A percentile compares a stretch with the other conserved stretches of the same genome.
These are phyloP conservation scores for Parnassius glacialis DNA, from an alignment of 2,888 invertebrate species.

Conservation along the genomic window DNA sequence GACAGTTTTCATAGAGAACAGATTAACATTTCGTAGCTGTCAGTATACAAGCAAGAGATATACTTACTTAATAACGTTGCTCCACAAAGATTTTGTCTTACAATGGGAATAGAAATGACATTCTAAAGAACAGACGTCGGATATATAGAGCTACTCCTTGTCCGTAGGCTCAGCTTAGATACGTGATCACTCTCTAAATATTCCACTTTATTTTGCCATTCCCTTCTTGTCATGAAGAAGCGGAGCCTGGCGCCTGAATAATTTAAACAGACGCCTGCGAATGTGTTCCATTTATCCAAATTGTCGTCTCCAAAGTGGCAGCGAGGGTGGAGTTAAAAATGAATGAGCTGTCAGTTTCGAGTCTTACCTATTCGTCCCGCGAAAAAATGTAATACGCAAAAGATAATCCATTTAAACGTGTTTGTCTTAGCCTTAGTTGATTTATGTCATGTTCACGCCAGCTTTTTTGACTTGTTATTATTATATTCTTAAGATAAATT, in stretches of 20 bases:
- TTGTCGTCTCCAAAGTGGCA: constrained; percentile 61
- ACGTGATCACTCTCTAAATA: constrained; percentile 76
- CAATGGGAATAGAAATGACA: constrained; percentile 52
- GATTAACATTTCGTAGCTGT: constrained; percentile 24
- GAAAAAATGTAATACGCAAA: constrained; percentile 41
- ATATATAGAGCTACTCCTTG: constrained; percentile 47
- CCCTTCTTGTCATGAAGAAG: constrained; percentile 68
- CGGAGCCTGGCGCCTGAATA: constrained; percentile 66
- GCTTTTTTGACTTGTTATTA: constrained; percentile 8
- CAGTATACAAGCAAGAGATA: constrained; percentile 7
- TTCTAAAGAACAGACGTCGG: constrained; percentile 40
- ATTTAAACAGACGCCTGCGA: constrained; percentile 65
- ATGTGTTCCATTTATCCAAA: constrained; percentile 74
- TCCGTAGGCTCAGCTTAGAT: constrained; percentile 47
- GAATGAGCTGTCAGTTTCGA: constrained; percentile 60
- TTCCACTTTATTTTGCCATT: constrained; percentile 73
- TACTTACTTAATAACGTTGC: constrained; percentile 32
- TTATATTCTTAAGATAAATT: background rate
- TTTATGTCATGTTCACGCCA: constrained; percentile 33
- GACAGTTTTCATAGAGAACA: constrained; percentile 10
- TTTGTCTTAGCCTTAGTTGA: constrained; percentile 45
- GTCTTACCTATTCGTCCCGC: constrained; percentile 46
- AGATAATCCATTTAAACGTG: constrained; percentile 44
- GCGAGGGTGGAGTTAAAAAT: constrained; percentile 65
- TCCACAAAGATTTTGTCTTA: constrained; percentile 42